Base-by-base conservation (phyloP, 2,113 vertebrate species). In the Pithys albifrons region DNA sequence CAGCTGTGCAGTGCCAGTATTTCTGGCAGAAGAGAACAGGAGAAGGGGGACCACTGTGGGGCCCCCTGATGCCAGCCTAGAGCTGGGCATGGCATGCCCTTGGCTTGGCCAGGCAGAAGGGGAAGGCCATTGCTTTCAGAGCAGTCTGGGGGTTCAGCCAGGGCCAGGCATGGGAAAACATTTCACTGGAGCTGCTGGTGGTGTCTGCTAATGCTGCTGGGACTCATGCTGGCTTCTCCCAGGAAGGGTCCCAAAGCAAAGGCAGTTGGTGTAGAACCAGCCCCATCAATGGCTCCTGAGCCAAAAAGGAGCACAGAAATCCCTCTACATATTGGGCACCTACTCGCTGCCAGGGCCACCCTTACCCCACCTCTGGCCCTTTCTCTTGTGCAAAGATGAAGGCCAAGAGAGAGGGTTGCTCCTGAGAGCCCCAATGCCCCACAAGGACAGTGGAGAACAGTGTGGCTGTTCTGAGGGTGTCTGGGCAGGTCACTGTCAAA, bases 391-490 rank as follows among this genome's bases (percentile, higher is more conserved):
- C 6, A 31, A 69, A 61, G 64, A 19, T 5, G 28, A 74, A 66
- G 72, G 19, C 55, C 16, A 64, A 48, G 51, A 74, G 52, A 33
- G 31, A 57, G 12, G 14, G 10, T 29, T 67, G 58, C 46, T 79
- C 49, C 58, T 5, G 3, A 6, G 7, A 87, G 71, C 54, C 71
- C 27, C 0, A 1, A 22, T 6, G 45, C 6, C 29, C 57, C 1
- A 1, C 61, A 55, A 14, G 69, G 52, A 46, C 2, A 0, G 72
- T 13, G 33, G 75, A 88, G 25, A 35, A 23, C 49, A 67, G 58
- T 0, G 0, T 2, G 12, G 69, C 88, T 19, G 1, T 62, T 66
- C 62, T 67, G 2, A 4, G 72, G 78, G 52, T 0, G 45, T 57
- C 90, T 75, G 61, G 62, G 37, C 69, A 91, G 91, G 86, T 78